These are phyloP conservation scores for Galerucella calmariensis DNA, from an alignment of 2,888 invertebrate genomes.

Conservation along the genomic window DNA sequence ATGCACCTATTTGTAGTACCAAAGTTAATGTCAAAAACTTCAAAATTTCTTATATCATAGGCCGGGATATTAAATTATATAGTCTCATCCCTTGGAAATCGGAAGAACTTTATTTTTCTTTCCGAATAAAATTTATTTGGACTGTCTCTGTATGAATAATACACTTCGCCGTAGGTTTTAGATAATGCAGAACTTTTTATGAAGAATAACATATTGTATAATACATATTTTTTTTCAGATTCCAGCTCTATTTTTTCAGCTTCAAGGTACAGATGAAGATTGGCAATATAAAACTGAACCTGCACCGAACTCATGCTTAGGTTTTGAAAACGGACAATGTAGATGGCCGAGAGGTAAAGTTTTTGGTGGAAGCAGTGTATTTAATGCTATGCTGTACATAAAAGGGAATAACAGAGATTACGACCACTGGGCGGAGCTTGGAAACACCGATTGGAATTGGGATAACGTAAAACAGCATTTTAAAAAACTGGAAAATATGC, in stretches of 20 bases:
- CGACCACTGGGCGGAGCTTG: constrained; percentile 71
- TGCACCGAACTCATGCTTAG: constrained; percentile 60
- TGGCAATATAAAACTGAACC: constrained; percentile 67
- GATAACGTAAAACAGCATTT: constrained; percentile 66
- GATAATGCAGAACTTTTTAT: no score
- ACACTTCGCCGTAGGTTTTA: no score
- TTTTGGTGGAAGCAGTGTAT: constrained; percentile 74
- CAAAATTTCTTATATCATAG: no score
- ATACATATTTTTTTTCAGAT: constrained; percentile 47
- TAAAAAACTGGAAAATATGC: constrained; percentile 59
- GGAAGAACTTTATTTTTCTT: no score
- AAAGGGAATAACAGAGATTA: constrained; percentile 74
- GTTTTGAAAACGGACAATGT: constrained; percentile 61
- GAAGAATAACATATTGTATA: not conserved
- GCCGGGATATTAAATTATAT: no score
- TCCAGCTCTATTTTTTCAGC: constrained; percentile 59
- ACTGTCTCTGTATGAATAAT: no score
- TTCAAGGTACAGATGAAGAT: constrained; percentile 53
- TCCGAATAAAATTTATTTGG: no score
- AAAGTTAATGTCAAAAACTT: no score
- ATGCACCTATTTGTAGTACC: no score
- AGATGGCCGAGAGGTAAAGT: constrained; percentile 72
- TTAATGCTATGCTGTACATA: constrained; percentile 75
- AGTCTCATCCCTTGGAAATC: no score
- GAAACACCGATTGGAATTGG: constrained; percentile 73